Percentiles rank a stretch among this genome's conserved stretches.
Evolutionary conservation across 2,888 invertebrate species (phyloP).

Genomic region (Allophyes oxyacanthae): DNA sequence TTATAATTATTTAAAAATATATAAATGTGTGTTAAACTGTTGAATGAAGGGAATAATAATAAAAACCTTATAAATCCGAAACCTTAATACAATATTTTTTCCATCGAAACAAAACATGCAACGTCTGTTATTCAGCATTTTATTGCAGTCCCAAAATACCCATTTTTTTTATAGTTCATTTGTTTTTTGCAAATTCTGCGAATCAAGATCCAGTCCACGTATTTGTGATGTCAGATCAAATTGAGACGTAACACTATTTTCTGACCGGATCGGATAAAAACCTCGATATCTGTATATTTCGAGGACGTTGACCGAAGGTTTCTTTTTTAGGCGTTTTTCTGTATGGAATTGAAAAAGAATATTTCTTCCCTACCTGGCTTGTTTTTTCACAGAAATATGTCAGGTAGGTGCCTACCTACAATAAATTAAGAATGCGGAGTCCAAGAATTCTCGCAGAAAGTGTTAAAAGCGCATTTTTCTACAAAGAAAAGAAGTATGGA

Average conservation of each 20-base stretch:
- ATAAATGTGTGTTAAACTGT: no score
- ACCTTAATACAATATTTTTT: slow-evolving; percentile 43
- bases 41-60: no score
- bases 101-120: slow-evolving; percentile 60
- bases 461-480: slow-evolving; percentile 56
- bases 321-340: slow-evolving; percentile 38
- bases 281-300: slow-evolving; percentile 36
- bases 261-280: slow-evolving; percentile 48
- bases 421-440: slow-evolving; percentile 27
- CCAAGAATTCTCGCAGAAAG: slow-evolving; percentile 48
- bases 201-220: slow-evolving; percentile 14
- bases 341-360: slow-evolving; percentile 21
- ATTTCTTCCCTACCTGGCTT: not conserved
- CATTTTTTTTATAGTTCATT: slow-evolving; percentile 36
- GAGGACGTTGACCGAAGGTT: slow-evolving; percentile 51
- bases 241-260: slow-evolving; percentile 53
- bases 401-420: not conserved
- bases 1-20: no score
- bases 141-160: slow-evolving; percentile 61
- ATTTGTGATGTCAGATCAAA: slow-evolving; percentile 50
- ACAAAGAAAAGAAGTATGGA: slow-evolving; percentile 44
- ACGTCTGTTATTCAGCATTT: slow-evolving; percentile 60
- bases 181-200: slow-evolving; percentile 35
- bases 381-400: slow-evolving; percentile 36
- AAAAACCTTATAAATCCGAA: slow-evolving; percentile 61